Evolutionary conservation across 2,888 invertebrate species (phyloP).

Genomic region (Mycalesis mineus): DNA sequence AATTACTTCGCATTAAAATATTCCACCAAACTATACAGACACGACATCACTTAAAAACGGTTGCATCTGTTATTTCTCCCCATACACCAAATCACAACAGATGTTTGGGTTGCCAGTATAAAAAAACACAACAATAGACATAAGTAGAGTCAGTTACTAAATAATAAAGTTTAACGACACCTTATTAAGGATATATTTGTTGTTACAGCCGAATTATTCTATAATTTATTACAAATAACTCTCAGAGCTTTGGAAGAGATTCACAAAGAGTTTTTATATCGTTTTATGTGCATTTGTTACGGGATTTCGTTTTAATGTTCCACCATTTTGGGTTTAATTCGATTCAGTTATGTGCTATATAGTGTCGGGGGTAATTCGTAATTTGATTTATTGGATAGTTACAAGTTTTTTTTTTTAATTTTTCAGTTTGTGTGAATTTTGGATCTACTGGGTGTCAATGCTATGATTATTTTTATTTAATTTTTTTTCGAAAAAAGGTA

Average conservation of each 20-base stretch:
- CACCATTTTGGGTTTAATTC: constrained; percentile 16
- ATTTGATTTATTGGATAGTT: constrained; percentile 48
- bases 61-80: constrained; percentile 38
- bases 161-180: constrained; percentile 47
- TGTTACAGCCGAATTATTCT: constrained; percentile 62
- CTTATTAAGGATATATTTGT: constrained; percentile 77
- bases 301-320: constrained; percentile 67
- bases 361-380: constrained; percentile 54
- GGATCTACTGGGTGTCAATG: too few relatives aligned
- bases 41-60: background rate
- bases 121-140: constrained; percentile 61
- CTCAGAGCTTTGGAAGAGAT: constrained; percentile 37
- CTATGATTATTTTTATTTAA: too few relatives aligned
- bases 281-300: constrained; percentile 53
- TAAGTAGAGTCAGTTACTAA: constrained; percentile 60
- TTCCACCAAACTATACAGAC: too few relatives aligned
- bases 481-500: too few relatives aligned
- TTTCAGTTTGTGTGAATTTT: background rate
- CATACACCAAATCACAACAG: constrained; percentile 51
- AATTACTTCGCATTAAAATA: too few relatives aligned
- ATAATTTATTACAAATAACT: constrained; percentile 77
- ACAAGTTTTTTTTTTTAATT: constrained; percentile 39
- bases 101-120: constrained; percentile 49
- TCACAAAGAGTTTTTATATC: constrained; percentile 46
- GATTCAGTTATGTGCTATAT: constrained; percentile 13